Percentiles rank a stretch among this genome's conserved stretches.
Evolutionary conservation across 1,140 invertebrate species (phyloP).

Genomic region (Maniola jurtina): DNA sequence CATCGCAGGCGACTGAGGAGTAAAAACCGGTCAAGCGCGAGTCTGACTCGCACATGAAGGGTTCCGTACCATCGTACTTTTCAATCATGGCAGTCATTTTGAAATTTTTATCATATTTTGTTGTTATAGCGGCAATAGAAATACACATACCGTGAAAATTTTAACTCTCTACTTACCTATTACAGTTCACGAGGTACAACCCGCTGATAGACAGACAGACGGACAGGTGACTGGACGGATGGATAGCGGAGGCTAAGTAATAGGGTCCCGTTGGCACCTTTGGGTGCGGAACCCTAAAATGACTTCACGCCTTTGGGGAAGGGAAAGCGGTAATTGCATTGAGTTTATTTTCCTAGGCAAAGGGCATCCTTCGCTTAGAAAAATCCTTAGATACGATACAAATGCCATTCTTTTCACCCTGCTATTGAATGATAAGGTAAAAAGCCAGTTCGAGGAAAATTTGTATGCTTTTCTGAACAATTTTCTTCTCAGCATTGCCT

Average conservation of each 20-base stretch:
- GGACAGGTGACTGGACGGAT: too few relatives aligned
- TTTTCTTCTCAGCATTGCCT: background rate
- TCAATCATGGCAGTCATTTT: conserved; percentile 11
- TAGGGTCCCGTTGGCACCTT: too few relatives aligned
- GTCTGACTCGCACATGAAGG: too few relatives aligned
- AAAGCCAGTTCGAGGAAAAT: background rate
- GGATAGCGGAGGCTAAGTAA: too few relatives aligned
- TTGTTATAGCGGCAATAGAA: too few relatives aligned
- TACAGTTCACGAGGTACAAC: too few relatives aligned
- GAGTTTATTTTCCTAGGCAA: conserved; percentile 35
- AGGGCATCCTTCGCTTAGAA: conserved; percentile 28
- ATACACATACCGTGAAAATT: too few relatives aligned
- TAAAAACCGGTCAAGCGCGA: too few relatives aligned
- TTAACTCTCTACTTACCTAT: too few relatives aligned
- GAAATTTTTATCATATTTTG: conserved; percentile 12
- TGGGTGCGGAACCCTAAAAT: conserved; percentile 4
- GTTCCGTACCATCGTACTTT: too few relatives aligned
- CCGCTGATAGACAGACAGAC: too few relatives aligned
- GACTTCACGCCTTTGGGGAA: conserved; percentile 27
- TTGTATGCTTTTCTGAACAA: background rate
- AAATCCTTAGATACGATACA: conserved; percentile 23
- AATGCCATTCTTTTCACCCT: conserved; percentile 24
- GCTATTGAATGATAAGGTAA: conserved; percentile 23
- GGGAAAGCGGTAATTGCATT: conserved; percentile 40
- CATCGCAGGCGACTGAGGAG: conserved; percentile 22